A percentile compares a stretch with the other conserved stretches of the same genome.
These are phyloP conservation scores for Choristoneura fumiferana DNA, from an alignment of 1,140 invertebrate genomes.

Conservation along the genomic window DNA sequence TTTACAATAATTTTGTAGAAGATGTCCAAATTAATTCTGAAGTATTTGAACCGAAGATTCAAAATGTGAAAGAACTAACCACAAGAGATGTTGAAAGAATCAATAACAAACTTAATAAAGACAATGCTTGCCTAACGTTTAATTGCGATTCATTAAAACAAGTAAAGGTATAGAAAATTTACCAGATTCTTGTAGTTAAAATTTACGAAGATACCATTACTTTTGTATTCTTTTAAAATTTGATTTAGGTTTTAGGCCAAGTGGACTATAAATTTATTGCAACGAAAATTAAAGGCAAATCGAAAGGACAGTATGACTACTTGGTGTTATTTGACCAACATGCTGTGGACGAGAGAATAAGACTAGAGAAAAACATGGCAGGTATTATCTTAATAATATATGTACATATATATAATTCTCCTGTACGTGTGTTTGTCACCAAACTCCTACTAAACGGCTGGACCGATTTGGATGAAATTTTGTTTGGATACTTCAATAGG, in stretches of 20 bases:
- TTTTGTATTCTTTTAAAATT: too few relatives aligned
- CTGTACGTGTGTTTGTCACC: too few relatives aligned
- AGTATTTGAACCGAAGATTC: slow-evolving; percentile 48
- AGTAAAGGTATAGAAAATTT: slow-evolving; percentile 38
- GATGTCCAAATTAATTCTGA: slow-evolving; percentile 43
- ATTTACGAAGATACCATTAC: too few relatives aligned
- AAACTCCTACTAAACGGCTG: too few relatives aligned
- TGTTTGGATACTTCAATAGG: too few relatives aligned
- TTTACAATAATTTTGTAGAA: slow-evolving; percentile 54
- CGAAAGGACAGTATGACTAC: slow-evolving; percentile 42
- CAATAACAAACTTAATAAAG: slow-evolving; percentile 40
- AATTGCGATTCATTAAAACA: slow-evolving; percentile 39
- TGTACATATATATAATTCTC: too few relatives aligned
- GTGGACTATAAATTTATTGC: slow-evolving; percentile 85
- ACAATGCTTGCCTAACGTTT: slow-evolving; percentile 48
- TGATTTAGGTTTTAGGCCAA: slow-evolving; percentile 80
- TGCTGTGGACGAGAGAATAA: slow-evolving; percentile 86
- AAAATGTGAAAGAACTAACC: slow-evolving; percentile 36
- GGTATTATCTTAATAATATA: too few relatives aligned
- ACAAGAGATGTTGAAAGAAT: slow-evolving; percentile 41
- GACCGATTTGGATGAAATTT: too few relatives aligned
- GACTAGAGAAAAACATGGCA: slow-evolving; percentile 79
- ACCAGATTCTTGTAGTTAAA: background rate
- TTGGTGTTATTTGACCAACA: slow-evolving; percentile 87
- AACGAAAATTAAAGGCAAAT: slow-evolving; percentile 44